Percentiles rank a stretch among this genome's conserved stretches.
These are phyloP conservation scores for Oxycera nigricornis DNA, from an alignment of 2,888 invertebrate genomes.

Conservation along the genomic window DNA sequence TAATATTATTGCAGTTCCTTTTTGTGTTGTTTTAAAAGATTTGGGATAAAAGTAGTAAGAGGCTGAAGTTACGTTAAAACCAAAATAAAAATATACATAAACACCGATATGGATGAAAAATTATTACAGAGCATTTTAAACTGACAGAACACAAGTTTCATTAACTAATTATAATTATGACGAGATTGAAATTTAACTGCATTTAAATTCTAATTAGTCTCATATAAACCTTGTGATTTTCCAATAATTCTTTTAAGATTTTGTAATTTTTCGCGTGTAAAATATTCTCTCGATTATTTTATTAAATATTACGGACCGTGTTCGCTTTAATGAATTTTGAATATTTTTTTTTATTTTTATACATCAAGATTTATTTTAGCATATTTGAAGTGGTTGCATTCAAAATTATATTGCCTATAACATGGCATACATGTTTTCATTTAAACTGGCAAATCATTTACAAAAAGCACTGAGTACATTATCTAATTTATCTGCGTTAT, in stretches of 20 bases:
- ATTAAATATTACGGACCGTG: neutral
- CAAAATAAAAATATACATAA: neutral
- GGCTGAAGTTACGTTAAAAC: too few species aligned
- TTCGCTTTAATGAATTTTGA: too few species aligned
- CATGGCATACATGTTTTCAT: too few species aligned
- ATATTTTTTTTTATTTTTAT: too few species aligned
- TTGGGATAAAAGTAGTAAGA: too few species aligned
- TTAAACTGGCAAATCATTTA: too few species aligned
- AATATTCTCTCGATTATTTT: neutral
- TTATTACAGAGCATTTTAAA: neutral
- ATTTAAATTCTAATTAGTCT: conserved; percentile 19
- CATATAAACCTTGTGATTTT: conserved; percentile 15
- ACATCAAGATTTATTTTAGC: too few species aligned
- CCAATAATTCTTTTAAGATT: neutral
- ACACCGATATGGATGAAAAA: neutral
- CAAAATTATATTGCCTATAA: too few species aligned
- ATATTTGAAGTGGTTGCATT: too few species aligned
- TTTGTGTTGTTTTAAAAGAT: neutral
- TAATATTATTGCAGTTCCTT: conserved; percentile 25
- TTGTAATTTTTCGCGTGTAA: conserved; percentile 1
- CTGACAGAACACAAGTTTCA: neutral
- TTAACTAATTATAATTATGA: neutral
- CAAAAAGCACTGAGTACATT: too few species aligned
- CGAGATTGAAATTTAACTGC: neutral
- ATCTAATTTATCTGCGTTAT: too few species aligned